Base-by-base conservation (phyloP, 92 coral and sea anemone genomes). In the Heteractis magnifica region DNA sequence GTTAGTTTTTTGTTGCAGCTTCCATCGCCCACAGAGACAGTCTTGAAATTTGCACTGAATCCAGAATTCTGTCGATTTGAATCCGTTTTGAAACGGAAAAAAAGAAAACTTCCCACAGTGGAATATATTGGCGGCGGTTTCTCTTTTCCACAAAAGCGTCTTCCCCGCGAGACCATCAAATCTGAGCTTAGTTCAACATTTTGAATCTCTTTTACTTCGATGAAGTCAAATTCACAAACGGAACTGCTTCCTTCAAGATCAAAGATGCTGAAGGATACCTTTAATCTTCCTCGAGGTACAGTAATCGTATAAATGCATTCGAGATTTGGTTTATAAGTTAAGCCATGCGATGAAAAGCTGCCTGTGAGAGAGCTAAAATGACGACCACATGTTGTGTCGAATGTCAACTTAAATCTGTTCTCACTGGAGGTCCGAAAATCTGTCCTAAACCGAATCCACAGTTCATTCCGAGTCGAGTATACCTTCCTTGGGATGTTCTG, bases 231-330 rank as follows among this genome's bases (percentile, higher is more conserved):
- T 12, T 88, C 77, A 79, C 99, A 94, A 84, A 83, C 78, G 14
- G 93, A 88, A 90, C 90, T 91, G 49, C 91, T 82, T 65, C 93
- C 93, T 82, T 91, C 91, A 59, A 94, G 78, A 53, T 79, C 84
- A 77, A 97, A 97, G 72, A 88, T 86, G 53, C 86, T 91, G 75
- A 97, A 94, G 20, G 88, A 85, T 14, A 97, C 90, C 50, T 95
- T 95, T 20, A 97, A 81, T 76, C 97, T 87, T 72, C 99, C 98
- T 53, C 73, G 91, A 2, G 99, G 99, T 3, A 92, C 99, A 5
- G 84, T 78, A 71, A 97, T 90, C 9, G 98, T 92, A 79, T 91
- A 97, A 60, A 94, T 84, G 74, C 97, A 97, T 73, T 91, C 93
- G 41, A 79, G 76, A 83, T 84, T 81, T 56, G 90, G 90, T 76